Percentiles rank a stretch among this genome's conserved stretches.
Conservation (phyloP, 2,797 vertebrate genomes). For the Myotis findleyi region DNA sequence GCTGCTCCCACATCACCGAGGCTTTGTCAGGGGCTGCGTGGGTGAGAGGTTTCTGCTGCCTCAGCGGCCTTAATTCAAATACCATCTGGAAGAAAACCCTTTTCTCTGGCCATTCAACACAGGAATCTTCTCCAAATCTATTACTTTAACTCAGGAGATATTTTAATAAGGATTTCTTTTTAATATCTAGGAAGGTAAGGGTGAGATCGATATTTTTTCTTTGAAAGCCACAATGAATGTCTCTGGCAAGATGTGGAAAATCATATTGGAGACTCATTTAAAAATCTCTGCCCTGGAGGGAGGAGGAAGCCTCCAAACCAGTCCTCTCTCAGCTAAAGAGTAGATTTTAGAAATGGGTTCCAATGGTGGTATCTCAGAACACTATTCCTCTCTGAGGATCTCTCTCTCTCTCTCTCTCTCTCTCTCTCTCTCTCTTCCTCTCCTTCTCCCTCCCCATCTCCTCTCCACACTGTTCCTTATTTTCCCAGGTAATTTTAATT, state of each 20-base stretch:
- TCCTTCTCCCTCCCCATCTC: background rate
- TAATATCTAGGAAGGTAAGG: conserved; percentile 54
- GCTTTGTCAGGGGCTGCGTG: conserved; percentile 94
- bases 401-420: background rate
- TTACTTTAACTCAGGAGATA: conserved; percentile 74
- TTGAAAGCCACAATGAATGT: conserved; percentile 69
- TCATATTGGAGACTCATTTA: conserved; percentile 64
- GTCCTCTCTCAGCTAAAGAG: conserved; percentile 1
- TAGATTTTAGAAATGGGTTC: conserved; percentile 42
- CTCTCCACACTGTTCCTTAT: background rate
- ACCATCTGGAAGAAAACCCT: conserved; percentile 89
- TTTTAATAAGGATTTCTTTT: conserved; percentile 76
- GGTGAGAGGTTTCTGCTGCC: conserved; percentile 92
- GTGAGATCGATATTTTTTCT: conserved; percentile 58
- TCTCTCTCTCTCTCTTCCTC: background rate
- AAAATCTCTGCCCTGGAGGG: conserved; percentile 52
- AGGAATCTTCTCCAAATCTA: conserved; percentile 81
- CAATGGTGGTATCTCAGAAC: conserved; percentile 1
- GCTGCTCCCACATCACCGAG: conserved; percentile 79
- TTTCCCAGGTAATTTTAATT: conserved; percentile 66
- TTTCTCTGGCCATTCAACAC: conserved; percentile 77
- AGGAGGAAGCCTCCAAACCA: conserved; percentile 31
- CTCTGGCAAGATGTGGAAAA: conserved; percentile 65
- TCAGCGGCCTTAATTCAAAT: conserved; percentile 86
- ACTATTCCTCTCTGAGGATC: background rate